A percentile compares a stretch with the other conserved stretches of the same genome.
Conservation (phyloP, 2,797 vertebrate genomes). For the Spondyliosoma cantharus region DNA sequence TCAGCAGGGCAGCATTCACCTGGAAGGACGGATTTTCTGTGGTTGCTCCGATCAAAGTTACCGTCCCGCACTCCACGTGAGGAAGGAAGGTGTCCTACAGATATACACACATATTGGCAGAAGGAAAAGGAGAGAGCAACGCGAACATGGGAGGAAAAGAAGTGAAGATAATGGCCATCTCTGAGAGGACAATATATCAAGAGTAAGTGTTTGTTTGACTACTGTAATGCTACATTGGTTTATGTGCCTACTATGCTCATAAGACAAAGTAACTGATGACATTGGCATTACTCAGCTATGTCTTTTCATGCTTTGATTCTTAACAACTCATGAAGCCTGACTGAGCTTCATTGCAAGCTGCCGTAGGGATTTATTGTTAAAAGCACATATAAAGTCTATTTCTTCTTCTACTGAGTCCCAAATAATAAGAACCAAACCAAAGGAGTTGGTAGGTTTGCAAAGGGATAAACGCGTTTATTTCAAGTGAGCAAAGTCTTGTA, state of each 20-base stretch:
- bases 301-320: conserved; percentile 11
- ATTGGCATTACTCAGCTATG: background rate
- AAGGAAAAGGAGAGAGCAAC: conserved; percentile 30
- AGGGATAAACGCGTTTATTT: conserved; percentile 36
- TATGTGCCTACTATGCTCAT: too few species aligned
- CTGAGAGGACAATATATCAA: conserved; percentile 68
- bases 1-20: conserved; percentile 94
- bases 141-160: conserved; percentile 80
- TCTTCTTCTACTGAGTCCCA: background rate
- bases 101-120: conserved; percentile 56
- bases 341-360: background rate
- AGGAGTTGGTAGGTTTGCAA: background rate
- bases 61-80: conserved; percentile 94
- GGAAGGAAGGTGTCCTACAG: conserved; percentile 97
- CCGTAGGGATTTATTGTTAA: background rate
- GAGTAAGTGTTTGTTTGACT: conserved; percentile 74
- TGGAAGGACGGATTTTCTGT: conserved; percentile 99
- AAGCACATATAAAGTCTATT: background rate
- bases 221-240: background rate
- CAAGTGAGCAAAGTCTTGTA: conserved; percentile 14
- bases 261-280: background rate
- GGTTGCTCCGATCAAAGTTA: conserved; percentile 96
- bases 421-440: conserved; percentile 1
- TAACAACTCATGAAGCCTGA: conserved; percentile 6
- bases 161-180: conserved; percentile 70